phyloP scores from a whole-genome alignment of 2,113 vertebrate genomes.

The Neotragus moschatus region DNA sequence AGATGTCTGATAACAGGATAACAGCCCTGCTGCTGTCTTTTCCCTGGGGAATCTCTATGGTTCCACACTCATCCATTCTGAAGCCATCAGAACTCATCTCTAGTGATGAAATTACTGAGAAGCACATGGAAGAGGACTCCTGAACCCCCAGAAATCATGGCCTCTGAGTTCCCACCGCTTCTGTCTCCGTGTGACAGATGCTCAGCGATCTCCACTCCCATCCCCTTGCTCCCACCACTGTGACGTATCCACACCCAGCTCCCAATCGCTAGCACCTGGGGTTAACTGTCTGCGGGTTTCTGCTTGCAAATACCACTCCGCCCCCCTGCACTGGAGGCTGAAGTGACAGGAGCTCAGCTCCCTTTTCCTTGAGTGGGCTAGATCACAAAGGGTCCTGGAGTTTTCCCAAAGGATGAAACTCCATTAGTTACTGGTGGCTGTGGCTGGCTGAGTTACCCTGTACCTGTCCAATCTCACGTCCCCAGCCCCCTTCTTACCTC shows the following conservation, averaged over 20 bases:
- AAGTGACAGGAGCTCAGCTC: background rate
- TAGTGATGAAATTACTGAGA: background rate
- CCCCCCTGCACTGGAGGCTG: background rate
- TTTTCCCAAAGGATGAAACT: no score
- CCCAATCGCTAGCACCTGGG: rapidly evolving
- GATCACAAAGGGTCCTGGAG: background rate
- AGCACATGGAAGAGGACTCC: background rate
- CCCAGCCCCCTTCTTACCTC: background rate
- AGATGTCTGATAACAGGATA: background rate
- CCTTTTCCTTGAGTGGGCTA: background rate
- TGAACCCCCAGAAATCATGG: rapidly evolving
- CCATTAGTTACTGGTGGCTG: rapidly evolving
- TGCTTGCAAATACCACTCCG: background rate
- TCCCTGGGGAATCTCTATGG: rapidly evolving
- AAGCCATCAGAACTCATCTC: background rate
- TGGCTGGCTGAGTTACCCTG: background rate
- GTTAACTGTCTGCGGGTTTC: background rate
- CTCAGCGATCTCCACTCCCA: no score
- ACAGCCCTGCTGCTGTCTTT: background rate
- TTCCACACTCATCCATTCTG: rapidly evolving
- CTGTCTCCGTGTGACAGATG: background rate
- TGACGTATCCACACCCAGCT: background rate
- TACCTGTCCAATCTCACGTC: background rate
- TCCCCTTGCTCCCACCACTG: background rate
- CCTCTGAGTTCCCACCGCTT: background rate